phyloP scores from a whole-genome alignment of 2,113 vertebrate species.

The Montifringilla adamsi region DNA sequence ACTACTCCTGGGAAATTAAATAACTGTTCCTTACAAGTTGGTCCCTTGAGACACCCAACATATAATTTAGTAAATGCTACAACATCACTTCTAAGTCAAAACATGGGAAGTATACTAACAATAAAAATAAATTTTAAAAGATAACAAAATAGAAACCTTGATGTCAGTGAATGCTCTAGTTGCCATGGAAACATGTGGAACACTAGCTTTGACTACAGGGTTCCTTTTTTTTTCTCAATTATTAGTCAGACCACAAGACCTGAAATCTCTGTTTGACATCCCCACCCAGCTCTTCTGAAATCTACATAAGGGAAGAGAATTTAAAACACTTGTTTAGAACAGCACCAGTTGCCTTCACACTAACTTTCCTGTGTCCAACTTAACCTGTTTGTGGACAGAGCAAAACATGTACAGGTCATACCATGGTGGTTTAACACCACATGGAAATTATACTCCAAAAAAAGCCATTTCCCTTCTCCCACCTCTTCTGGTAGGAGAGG shows the following conservation, averaged over 20 bases:
- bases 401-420: neutral
- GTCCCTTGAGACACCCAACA: neutral
- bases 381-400: neutral
- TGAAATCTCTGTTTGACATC: neutral
- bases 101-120: neutral
- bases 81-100: neutral
- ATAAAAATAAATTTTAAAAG: neutral
- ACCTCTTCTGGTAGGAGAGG: neutral
- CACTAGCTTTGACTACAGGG: neutral
- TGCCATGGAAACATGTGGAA: conserved; percentile 8
- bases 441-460: neutral
- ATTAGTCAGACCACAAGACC: neutral
- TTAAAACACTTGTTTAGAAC: neutral
- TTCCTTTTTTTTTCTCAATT: neutral
- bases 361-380: neutral
- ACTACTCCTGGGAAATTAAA: neutral
- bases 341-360: neutral
- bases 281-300: neutral
- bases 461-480: neutral
- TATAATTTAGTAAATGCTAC: neutral
- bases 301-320: neutral
- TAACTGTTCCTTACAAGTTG: neutral
- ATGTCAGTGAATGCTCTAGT: neutral
- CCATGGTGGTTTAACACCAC: neutral
- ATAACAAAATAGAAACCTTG: neutral